phyloP scores from a whole-genome alignment of 2,888 invertebrate genomes.

The Diplolepis rosae region DNA sequence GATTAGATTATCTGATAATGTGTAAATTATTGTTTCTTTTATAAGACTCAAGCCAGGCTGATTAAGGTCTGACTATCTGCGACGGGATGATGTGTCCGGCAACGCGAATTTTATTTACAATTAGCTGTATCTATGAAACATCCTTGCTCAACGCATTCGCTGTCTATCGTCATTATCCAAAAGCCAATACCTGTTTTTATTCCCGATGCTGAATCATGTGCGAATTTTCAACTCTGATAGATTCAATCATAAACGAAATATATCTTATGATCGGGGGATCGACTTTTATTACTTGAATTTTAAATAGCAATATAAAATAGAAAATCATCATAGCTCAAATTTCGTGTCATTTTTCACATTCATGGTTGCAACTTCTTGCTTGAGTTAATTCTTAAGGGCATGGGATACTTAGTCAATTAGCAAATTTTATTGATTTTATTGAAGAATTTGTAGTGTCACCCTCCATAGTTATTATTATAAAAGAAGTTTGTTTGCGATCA shows the following conservation, averaged over 20 bases:
- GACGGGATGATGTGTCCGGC: conserved; percentile 57
- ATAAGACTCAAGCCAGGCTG: conserved; percentile 57
- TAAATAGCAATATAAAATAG: no score
- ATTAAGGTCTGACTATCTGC: conserved; percentile 40
- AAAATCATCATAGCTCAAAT: neutral
- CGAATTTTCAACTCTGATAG: neutral
- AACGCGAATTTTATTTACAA: conserved; percentile 31
- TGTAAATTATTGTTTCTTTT: conserved; percentile 66
- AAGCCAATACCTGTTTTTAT: neutral
- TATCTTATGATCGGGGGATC: neutral
- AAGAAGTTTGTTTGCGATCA: no score
- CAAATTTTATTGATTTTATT: no score
- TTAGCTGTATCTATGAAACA: conserved; percentile 31
- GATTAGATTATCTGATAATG: conserved; percentile 55
- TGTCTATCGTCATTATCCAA: neutral
- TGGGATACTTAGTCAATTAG: no score
- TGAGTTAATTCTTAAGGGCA: no score
- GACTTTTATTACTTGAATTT: conserved; percentile 12
- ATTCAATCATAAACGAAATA: neutral
- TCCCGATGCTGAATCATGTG: neutral
- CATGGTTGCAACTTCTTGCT: conserved; percentile 1
- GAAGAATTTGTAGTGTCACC: no score
- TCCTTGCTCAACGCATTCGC: conserved; percentile 16
- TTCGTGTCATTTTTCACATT: neutral
- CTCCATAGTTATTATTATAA: no score